A percentile compares a stretch with the other conserved stretches of the same genome.
Conservation (phyloP, 2,888 invertebrate species). For the Ecliptopera silaceata region DNA sequence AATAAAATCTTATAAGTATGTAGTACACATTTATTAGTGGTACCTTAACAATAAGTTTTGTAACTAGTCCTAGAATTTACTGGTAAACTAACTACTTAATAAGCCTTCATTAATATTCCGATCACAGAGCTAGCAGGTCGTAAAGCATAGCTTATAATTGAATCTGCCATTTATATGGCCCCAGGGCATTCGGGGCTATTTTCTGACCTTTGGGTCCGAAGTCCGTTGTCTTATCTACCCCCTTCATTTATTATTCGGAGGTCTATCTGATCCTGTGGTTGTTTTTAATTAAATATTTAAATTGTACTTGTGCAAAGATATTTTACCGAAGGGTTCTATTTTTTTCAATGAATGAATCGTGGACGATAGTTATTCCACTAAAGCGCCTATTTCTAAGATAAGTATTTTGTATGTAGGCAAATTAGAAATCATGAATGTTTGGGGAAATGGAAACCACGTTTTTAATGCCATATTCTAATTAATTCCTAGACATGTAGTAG, state of each 20-base stretch:
- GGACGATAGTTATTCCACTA: too few relatives aligned
- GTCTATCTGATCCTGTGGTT: constrained; percentile 25
- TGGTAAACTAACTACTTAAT: not conserved
- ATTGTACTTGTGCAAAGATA: constrained; percentile 2
- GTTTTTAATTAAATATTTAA: constrained; percentile 24
- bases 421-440: too few relatives aligned
- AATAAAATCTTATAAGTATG: too few relatives aligned
- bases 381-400: too few relatives aligned
- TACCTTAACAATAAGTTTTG: too few relatives aligned
- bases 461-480: too few relatives aligned
- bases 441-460: too few relatives aligned
- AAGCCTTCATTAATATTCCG: constrained; percentile 32
- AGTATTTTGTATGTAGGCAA: too few relatives aligned
- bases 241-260: constrained; percentile 26
- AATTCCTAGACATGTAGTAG: too few relatives aligned
- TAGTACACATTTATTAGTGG: too few relatives aligned
- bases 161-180: constrained; percentile 38
- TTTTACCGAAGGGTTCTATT: not conserved
- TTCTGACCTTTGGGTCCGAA: constrained; percentile 14
- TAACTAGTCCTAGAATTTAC: not conserved
- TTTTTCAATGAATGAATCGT: too few relatives aligned
- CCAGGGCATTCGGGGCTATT: constrained; percentile 4
- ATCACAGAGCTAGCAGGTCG: constrained; percentile 34
- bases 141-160: constrained; percentile 39
- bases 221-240: constrained; percentile 21